Percentiles rank a stretch among this genome's conserved stretches.
Conservation (phyloP, 2,797 vertebrate genomes). For the Helicolenus hilgendorfi region DNA sequence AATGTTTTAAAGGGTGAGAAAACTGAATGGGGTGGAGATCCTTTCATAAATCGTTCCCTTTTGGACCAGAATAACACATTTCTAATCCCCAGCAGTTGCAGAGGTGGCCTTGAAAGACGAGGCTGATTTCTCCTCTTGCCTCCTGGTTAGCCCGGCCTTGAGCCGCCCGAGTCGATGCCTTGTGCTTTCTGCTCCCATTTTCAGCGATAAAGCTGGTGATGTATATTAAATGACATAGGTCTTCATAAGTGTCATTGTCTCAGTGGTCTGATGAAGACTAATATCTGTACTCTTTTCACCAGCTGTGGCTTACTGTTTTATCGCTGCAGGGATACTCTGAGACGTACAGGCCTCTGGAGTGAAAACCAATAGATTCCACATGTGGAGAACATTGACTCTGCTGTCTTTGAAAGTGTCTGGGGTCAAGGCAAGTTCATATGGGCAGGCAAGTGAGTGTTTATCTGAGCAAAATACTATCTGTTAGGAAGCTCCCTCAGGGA, state of each 20-base stretch:
- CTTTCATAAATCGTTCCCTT: conserved; percentile 7
- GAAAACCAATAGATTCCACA: conserved; percentile 59
- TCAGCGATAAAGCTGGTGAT: conserved; percentile 71
- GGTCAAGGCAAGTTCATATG: conserved; percentile 73
- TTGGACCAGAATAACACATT: conserved; percentile 10
- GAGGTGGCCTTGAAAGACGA: conserved; percentile 49
- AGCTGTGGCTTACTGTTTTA: conserved; percentile 71
- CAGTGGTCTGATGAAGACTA: conserved; percentile 84
- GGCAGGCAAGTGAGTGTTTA: conserved; percentile 38
- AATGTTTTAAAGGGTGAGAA: not conserved
- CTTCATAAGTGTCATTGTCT: conserved; percentile 89
- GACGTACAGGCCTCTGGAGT: conserved; percentile 51
- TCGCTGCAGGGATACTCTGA: conserved; percentile 69
- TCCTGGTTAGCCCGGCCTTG: conserved; percentile 58
- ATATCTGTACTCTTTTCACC: conserved; percentile 69
- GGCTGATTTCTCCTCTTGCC: conserved; percentile 55
- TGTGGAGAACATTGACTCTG: conserved; percentile 38
- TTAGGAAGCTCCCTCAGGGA: conserved; percentile 17
- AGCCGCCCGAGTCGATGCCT: conserved; percentile 53
- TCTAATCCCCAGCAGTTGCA: conserved; percentile 18
- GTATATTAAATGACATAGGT: conserved; percentile 90
- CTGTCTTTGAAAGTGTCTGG: conserved; percentile 36
- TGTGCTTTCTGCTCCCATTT: conserved; percentile 50
- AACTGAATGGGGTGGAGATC: not conserved
- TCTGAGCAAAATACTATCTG: conserved; percentile 19